A percentile compares a stretch with the other conserved stretches of the same genome.
phyloP scores from a whole-genome alignment of 2,113 vertebrate genomes.

The Scalopus aquaticus region DNA sequence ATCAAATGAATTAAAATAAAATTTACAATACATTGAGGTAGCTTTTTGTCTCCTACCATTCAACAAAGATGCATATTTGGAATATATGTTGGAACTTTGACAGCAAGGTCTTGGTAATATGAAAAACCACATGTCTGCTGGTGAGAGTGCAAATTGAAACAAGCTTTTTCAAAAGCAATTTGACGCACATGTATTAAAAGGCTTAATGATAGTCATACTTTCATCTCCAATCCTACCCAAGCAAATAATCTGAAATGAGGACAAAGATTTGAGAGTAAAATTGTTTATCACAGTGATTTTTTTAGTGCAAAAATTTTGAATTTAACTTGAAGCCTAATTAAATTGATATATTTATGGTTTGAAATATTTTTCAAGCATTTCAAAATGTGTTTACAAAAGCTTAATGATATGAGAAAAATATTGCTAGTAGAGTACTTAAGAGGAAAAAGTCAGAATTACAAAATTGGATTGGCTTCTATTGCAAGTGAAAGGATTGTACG shows the following conservation, averaged over 20 bases:
- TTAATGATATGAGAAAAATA: neutral
- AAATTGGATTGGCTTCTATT: neutral
- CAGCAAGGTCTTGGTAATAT: neutral
- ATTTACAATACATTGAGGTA: neutral
- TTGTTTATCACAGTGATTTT: neutral
- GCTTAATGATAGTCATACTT: constrained; percentile 3
- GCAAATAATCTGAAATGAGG: constrained; percentile 46
- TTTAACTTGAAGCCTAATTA: constrained; percentile 44
- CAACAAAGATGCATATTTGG: constrained; percentile 6
- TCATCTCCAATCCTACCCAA: neutral
- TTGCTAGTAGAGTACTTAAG: neutral
- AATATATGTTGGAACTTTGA: neutral
- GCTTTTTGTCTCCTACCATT: neutral
- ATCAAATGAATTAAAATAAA: neutral
- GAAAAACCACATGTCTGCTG: neutral
- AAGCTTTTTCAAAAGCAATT: constrained; percentile 47
- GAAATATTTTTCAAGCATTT: neutral
- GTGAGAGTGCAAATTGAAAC: constrained; percentile 44
- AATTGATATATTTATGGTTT: neutral
- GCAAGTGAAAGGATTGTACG: neutral
- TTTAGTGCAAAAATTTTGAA: neutral
- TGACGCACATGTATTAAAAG: constrained; percentile 34
- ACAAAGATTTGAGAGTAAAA: neutral
- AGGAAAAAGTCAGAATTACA: neutral
- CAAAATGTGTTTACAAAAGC: neutral